Percentiles rank a stretch among this genome's conserved stretches.
Evolutionary conservation across 2,888 invertebrate genomes (phyloP).

Genomic region (Mayetiola destructor): DNA sequence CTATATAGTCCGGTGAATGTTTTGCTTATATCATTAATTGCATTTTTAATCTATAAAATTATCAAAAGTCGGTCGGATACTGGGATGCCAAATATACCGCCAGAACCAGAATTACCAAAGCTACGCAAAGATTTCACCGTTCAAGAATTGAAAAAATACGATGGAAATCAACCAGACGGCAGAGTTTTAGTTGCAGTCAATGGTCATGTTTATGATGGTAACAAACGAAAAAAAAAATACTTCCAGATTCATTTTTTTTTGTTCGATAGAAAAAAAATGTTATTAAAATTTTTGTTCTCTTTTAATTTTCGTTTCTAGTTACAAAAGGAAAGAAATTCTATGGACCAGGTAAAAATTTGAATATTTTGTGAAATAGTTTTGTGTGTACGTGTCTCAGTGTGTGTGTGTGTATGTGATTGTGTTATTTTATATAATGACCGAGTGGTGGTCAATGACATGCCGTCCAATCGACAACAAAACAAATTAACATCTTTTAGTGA

Average conservation of each 20-base stretch:
- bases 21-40: conserved; percentile 50
- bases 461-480: too few species aligned
- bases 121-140: conserved; percentile 80
- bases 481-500: too few species aligned
- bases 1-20: conserved; percentile 58
- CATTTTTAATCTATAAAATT: conserved; percentile 60
- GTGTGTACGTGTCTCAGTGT: background rate
- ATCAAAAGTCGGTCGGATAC: conserved; percentile 40
- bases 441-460: conserved; percentile 13
- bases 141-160: conserved; percentile 69
- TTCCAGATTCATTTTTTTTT: conserved; percentile 56
- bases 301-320: background rate
- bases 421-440: background rate
- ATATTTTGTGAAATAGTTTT: too few species aligned
- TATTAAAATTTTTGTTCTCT: background rate
- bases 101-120: conserved; percentile 56
- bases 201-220: conserved; percentile 88
- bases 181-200: conserved; percentile 85
- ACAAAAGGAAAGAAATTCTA: conserved; percentile 13
- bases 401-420: background rate
- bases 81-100: conserved; percentile 21
- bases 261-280: background rate
- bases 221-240: conserved; percentile 69
- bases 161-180: conserved; percentile 75
- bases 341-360: conserved; percentile 15